A percentile compares a stretch with the other conserved stretches of the same genome.
Evolutionary conservation across 2,113 vertebrate species (phyloP).

Genomic region (Podilymbus podiceps): DNA sequence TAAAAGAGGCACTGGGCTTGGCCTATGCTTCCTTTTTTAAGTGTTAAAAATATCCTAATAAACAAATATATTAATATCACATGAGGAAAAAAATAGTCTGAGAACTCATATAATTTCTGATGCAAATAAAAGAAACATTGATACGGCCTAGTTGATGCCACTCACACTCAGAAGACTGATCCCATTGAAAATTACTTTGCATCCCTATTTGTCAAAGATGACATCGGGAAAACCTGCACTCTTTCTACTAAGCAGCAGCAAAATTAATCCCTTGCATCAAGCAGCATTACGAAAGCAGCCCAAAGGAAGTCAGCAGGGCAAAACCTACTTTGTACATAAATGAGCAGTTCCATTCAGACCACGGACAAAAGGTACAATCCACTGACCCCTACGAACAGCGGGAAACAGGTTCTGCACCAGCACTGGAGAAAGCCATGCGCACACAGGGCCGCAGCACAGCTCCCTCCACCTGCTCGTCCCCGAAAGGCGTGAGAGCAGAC

Average conservation of each 20-base stretch:
- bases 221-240: background rate
- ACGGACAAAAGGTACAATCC: background rate
- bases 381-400: background rate
- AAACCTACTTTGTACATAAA: background rate
- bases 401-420: background rate
- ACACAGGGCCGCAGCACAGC: background rate
- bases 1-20: background rate
- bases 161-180: background rate
- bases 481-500: background rate
- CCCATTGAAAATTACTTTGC: background rate
- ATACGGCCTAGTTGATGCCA: background rate
- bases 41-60: background rate
- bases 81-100: fast-evolving
- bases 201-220: background rate
- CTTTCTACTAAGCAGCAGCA: background rate
- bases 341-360: background rate
- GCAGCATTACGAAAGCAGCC: background rate
- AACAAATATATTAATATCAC: background rate
- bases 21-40: background rate
- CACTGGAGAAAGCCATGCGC: background rate
- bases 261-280: background rate
- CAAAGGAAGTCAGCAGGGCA: background rate
- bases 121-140: background rate
- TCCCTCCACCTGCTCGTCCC: background rate
- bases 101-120: background rate